Base-by-base conservation (phyloP, 2,113 vertebrate genomes). In the Carettochelys insculpta region DNA sequence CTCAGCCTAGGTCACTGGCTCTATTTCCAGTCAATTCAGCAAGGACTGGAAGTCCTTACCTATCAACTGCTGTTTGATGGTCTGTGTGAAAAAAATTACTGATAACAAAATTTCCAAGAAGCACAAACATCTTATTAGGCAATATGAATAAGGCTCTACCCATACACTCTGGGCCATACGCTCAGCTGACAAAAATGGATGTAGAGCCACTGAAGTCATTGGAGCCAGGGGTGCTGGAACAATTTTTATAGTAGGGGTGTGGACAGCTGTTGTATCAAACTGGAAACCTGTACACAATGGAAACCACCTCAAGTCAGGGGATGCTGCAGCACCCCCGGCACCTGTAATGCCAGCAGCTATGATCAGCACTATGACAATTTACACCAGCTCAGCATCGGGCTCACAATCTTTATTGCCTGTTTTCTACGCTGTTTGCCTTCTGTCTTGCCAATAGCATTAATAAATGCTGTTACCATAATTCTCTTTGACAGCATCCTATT, bases 391-490 rank as follows among this genome's bases (percentile, higher is more conserved):
- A 95, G 82, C 34, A 80, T 14, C 54, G 41, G 14, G 56, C 22
- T 17, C 71, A 85, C 43, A 38, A 24, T 78, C 9, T 25, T 88
- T 83, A 93, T 6, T 38, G 17, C 31, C 5, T 13, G 16, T 27
- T 92, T 89, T 29, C 82, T 34, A 38, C 77, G 82, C 34, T 94
- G 89, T 53, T 83, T 87, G 41, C 56, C 61, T 90, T 90, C 1
- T 2, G 47, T 89, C 88, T 84, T 83, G 5, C 19, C 86, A 93
- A 76, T 3, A 92, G 85, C 45, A 52, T 77, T 82, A 95, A 87
- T 82, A 95, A 90, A 94, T 79, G 85, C 20, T 77, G 34, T 41
- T 88, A 79, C 38, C 51, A 12, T 93, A 95, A 95, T 80, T 91
- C 75, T 82, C 61, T 65, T 50, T 87, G 94, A 95, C 77, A 94